A percentile compares a stretch with the other conserved stretches of the same genome.
These are phyloP conservation scores for Spea bombifrons DNA, from an alignment of 2,113 vertebrate species.

Conservation along the genomic window DNA sequence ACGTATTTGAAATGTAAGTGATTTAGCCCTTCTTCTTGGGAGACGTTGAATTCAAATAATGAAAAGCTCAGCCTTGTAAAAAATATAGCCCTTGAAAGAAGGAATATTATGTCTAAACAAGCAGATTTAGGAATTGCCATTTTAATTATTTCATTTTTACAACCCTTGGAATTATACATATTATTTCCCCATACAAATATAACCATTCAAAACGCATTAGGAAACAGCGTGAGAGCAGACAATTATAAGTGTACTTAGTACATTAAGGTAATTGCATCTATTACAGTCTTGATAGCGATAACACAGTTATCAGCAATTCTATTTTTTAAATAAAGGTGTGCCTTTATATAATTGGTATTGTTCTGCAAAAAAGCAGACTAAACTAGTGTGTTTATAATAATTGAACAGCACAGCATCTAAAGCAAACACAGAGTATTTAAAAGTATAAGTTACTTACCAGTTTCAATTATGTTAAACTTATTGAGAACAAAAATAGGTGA, in stretches of 20 bases:
- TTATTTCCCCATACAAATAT: slow-evolving; percentile 46
- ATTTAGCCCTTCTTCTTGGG: slow-evolving; percentile 18
- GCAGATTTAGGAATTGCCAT: not conserved
- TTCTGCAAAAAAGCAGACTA: not conserved
- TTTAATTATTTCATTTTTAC: slow-evolving; percentile 37
- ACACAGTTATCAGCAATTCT: not conserved
- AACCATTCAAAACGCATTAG: slow-evolving; percentile 45
- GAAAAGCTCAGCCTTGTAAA: not conserved
- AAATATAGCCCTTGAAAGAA: slow-evolving; percentile 6
- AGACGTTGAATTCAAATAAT: slow-evolving; percentile 18
- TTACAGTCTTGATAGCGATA: slow-evolving; percentile 9
- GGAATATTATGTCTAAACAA: not conserved
- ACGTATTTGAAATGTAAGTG: slow-evolving; percentile 21
- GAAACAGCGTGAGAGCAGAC: slow-evolving; percentile 43
- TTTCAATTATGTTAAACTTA: too few species aligned
- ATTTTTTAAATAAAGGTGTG: not conserved
- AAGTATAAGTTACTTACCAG: too few species aligned
- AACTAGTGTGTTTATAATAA: not conserved
- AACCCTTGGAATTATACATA: slow-evolving; percentile 26
- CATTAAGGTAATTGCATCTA: slow-evolving; percentile 44
- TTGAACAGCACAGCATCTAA: too few species aligned
- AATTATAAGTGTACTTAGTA: slow-evolving; percentile 16
- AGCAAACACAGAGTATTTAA: too few species aligned
- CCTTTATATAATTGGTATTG: not conserved
- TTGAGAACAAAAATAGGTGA: too few species aligned